Base-by-base conservation (phyloP, 2,113 vertebrate genomes). In the Benitochromis conjunctus region DNA sequence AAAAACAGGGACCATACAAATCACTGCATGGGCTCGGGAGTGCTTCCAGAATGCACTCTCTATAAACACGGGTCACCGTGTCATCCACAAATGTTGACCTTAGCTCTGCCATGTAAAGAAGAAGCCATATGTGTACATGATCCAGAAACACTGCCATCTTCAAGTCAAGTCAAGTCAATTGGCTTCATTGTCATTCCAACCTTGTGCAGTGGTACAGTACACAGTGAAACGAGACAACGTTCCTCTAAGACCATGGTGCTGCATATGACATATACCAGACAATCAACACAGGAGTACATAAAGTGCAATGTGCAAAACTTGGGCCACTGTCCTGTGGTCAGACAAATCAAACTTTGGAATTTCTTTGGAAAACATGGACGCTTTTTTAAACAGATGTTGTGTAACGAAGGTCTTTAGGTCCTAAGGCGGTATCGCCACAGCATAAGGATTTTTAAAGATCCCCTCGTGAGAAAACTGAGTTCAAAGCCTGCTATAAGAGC, bases 1-100 rank as follows among this genome's bases (percentile, higher is more conserved):
- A 43, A 69, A 69, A 0, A 24, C 12, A 0, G 36, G 36, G 0
- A 3, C n/a, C 7, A 69, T 69, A 41, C 36, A 24, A 43, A 24
- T 69, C 38, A 69, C 64, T 69, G 36, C 62, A 69, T 21, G 36
- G n/a, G 41, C 36, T 21, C 62, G 14, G 64, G 12, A 1, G 11
- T 2, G 1, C 62, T 38, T 66, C 62, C 62, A 41, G 62, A 41
- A 66, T 21, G 0, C 36, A 24, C 36, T 3, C 7, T n/a, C 38
- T 24, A 16, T 69, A n/a, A 69, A 24, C 64, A 43, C 64, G 16
- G 64, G n/a, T 43, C 36, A 38, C 34, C 2, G 4, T 66, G 62
- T 19, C 51, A 54, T 54, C 18, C 51, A n/a, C 51, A n/a, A 54
- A 9, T 54, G 18, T 9, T n/a, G 51, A 7, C 36, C 43, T 16